A percentile compares a stretch with the other conserved stretches of the same genome.
These are phyloP conservation scores for Lucifuga dentata DNA, from an alignment of 2,113 vertebrate species.

Conservation along the genomic window DNA sequence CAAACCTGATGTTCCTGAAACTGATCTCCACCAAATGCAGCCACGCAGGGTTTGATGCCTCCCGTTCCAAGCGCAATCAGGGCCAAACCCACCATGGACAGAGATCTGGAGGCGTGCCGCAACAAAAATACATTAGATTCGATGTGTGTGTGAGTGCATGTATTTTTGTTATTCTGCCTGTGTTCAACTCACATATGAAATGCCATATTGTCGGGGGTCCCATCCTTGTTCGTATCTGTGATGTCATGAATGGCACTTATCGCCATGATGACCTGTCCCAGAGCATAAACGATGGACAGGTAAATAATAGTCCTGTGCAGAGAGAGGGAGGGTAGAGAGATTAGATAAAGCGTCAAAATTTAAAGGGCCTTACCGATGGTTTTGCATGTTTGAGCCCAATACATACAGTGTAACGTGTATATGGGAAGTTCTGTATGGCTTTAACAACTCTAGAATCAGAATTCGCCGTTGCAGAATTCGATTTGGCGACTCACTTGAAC, in stretches of 20 bases:
- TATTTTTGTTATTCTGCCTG: background rate
- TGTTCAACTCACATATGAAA: slow-evolving; percentile 88
- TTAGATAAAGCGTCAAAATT: slow-evolving; percentile 26
- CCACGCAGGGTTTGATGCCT: slow-evolving; percentile 97
- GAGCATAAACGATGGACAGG: slow-evolving; percentile 89
- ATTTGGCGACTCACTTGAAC: slow-evolving; percentile 89
- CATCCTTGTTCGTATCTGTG: slow-evolving; percentile 81
- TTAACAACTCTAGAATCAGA: no score
- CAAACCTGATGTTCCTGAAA: slow-evolving; percentile 92
- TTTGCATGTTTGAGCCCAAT: no score
- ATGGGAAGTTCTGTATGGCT: no score
- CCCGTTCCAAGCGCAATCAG: slow-evolving; percentile 95
- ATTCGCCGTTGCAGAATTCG: no score
- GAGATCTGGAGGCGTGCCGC: slow-evolving; percentile 73
- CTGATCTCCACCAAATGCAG: slow-evolving; percentile 97
- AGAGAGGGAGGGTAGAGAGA: slow-evolving; percentile 4
- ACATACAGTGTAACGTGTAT: no score
- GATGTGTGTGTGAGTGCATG: background rate
- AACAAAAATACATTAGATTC: background rate
- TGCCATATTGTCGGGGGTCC: slow-evolving; percentile 71
- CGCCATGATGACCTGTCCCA: slow-evolving; percentile 87
- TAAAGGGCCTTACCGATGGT: no score
- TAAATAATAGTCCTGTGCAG: slow-evolving; percentile 90
- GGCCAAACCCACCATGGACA: slow-evolving; percentile 89
- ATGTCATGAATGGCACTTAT: slow-evolving; percentile 90